phyloP scores from a whole-genome alignment of 2,113 vertebrate genomes.

The Tauraco erythrolophus region DNA sequence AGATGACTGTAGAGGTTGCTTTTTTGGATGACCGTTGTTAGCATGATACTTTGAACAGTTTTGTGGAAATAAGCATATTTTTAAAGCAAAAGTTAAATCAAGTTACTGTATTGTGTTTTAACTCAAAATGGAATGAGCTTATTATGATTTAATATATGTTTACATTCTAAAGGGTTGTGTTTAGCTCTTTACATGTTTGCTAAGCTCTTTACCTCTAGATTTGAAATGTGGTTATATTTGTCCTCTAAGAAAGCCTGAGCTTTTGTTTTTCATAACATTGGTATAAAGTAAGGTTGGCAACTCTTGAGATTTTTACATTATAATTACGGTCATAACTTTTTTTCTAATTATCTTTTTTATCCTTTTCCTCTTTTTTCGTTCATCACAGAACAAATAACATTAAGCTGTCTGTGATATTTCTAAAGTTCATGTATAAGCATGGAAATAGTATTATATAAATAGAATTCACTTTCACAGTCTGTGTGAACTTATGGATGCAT shows the following conservation, averaged over 20 bases:
- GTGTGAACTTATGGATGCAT: not conserved
- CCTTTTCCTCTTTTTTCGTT: not conserved
- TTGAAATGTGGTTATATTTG: not conserved
- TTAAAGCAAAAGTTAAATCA: not conserved
- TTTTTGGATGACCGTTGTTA: not conserved
- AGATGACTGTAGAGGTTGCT: not conserved
- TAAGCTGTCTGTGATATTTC: not conserved
- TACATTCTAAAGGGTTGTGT: not conserved
- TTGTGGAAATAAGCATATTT: not conserved
- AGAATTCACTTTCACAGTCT: not conserved
- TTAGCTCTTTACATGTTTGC: not conserved
- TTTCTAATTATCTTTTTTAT: not conserved
- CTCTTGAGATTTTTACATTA: not conserved
- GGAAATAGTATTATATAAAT: not conserved
- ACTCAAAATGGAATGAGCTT: not conserved
- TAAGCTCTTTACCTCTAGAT: not conserved
- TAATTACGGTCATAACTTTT: not conserved
- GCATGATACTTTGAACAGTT: not conserved
- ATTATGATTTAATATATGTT: not conserved
- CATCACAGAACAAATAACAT: not conserved
- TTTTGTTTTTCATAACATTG: not conserved
- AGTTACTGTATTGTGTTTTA: not conserved
- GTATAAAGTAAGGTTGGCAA: not conserved
- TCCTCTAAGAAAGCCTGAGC: not conserved
- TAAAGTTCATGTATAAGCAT: not conserved